Base-by-base conservation (phyloP, 2,797 vertebrate genomes). In the Arctocebus calabarensis region DNA sequence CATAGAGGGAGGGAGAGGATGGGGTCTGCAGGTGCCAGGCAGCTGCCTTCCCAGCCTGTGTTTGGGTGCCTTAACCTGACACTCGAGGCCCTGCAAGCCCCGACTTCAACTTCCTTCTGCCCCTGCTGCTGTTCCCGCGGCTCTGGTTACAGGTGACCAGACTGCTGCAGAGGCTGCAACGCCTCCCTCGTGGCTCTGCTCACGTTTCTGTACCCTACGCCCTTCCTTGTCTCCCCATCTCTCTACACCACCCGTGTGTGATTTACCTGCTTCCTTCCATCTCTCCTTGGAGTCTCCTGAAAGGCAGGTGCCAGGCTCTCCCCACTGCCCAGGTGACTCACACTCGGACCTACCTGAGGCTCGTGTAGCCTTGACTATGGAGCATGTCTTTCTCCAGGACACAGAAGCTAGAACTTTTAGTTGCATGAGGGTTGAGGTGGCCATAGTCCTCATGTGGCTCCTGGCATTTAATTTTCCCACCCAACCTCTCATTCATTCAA, bases 181-280 rank as follows among this genome's bases (percentile, higher is more conserved):
- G 13, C 3, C 34, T 52, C 27, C 70, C n/a, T 71, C 59, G 9
- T 0, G 27, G 27, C 68, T 37, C 16, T 55, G 70, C 14, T 6
- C 22, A 52, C 1, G 4, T 14, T 11, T 23, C 34, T 32, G 19
- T 2, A 7, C 37, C 17, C 59, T 2, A 7, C 0, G 7, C 81
- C 6, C 70, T 91, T 5, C 17, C 34, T 34, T 40, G 22, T 66
- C 84, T 45, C 37, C 19, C 34, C 23, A 27, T 37, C 55, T 59
- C 55, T 37, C n/a, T 27, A 37, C 1, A 1, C 23, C 23, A 27
- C 23, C 55, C 8, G 0, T 6, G 77, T 10, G 52, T 16, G 14
- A 59, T 79, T 59, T 9, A 79, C 22, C 48, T 78, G 2, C 37
- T 79, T 79, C 34, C 34, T 79, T 23, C n/a, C 77, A 37, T 37